Percentiles rank a stretch among this genome's conserved stretches.
These are phyloP conservation scores for Drosophila pectinifera DNA, from an alignment of 1,140 invertebrate genomes.

Conservation along the genomic window DNA sequence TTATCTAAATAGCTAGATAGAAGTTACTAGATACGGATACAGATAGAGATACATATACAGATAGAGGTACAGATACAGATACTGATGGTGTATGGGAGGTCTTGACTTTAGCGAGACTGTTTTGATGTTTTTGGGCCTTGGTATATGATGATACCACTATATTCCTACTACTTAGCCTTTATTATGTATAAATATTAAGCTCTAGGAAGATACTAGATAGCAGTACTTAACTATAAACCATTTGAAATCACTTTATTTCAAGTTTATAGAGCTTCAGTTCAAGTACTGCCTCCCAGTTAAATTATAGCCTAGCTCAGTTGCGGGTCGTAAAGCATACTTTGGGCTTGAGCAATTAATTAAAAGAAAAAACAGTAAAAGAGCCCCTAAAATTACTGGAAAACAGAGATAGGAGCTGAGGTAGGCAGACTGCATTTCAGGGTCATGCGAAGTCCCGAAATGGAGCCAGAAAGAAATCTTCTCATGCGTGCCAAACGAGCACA, in stretches of 20 bases:
- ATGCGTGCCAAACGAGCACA: conserved; percentile 42
- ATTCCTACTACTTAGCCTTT: background rate
- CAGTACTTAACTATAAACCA: background rate
- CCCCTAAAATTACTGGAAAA: background rate
- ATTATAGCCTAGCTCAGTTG: background rate
- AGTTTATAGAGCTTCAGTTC: too few relatives aligned
- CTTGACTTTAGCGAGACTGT: too few relatives aligned
- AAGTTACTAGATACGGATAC: background rate
- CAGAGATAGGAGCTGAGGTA: conserved; percentile 2
- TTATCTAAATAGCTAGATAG: background rate
- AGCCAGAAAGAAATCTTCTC: conserved; percentile 46
- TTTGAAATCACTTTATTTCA: background rate
- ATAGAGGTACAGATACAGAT: too few relatives aligned
- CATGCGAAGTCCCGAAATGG: conserved; percentile 36
- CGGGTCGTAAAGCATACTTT: conserved; percentile 12
- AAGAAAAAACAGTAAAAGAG: background rate
- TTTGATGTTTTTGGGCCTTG: too few relatives aligned
- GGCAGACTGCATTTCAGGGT: conserved; percentile 37
- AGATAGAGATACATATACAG: too few relatives aligned
- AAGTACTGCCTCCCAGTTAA: too few relatives aligned
- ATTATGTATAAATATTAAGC: too few relatives aligned
- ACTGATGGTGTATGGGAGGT: background rate
- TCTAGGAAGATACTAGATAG: background rate
- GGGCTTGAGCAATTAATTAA: conserved; percentile 7
- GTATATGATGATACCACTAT: too few relatives aligned